Percentiles rank a stretch among this genome's conserved stretches.
Evolutionary conservation across 2,888 invertebrate species (phyloP).

Genomic region (Aricia artaxerxes): DNA sequence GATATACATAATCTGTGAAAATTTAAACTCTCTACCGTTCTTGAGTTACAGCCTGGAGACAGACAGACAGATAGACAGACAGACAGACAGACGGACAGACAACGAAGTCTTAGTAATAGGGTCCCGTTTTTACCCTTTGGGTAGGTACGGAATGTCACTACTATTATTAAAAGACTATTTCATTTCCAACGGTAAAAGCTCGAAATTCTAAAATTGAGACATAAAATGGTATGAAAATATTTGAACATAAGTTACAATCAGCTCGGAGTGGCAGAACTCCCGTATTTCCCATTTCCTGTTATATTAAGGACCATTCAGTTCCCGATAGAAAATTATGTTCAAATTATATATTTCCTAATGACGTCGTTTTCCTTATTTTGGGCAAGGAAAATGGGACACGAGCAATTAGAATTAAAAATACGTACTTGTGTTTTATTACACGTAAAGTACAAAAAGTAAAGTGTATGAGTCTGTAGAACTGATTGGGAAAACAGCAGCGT

Average conservation of each 20-base stretch:
- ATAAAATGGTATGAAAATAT: constrained; percentile 17
- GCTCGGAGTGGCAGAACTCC: constrained; percentile 40
- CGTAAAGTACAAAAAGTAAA: too few relatives aligned
- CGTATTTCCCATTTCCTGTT: constrained; percentile 41
- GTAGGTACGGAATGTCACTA: too few relatives aligned
- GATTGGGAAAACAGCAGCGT: too few relatives aligned
- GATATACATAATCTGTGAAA: too few relatives aligned
- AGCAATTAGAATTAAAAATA: not conserved
- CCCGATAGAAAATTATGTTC: constrained; percentile 38
- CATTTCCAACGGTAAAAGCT: not conserved
- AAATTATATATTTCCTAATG: constrained; percentile 2
- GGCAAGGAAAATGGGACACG: not conserved
- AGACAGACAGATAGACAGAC: too few relatives aligned
- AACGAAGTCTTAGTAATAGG: too few relatives aligned
- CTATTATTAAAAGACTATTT: not conserved
- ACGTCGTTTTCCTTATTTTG: constrained; percentile 13
- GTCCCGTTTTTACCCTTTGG: too few relatives aligned
- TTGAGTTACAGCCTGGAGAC: too few relatives aligned
- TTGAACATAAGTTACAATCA: constrained; percentile 38
- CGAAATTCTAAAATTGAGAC: constrained; percentile 12
- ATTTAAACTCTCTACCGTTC: too few relatives aligned
- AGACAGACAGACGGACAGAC: too few relatives aligned
- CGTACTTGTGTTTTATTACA: too few relatives aligned
- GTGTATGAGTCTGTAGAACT: too few relatives aligned
- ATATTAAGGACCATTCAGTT: constrained; percentile 39